Conservation (phyloP, 2,797 vertebrate genomes). For the Phataginus tetradactyla region DNA sequence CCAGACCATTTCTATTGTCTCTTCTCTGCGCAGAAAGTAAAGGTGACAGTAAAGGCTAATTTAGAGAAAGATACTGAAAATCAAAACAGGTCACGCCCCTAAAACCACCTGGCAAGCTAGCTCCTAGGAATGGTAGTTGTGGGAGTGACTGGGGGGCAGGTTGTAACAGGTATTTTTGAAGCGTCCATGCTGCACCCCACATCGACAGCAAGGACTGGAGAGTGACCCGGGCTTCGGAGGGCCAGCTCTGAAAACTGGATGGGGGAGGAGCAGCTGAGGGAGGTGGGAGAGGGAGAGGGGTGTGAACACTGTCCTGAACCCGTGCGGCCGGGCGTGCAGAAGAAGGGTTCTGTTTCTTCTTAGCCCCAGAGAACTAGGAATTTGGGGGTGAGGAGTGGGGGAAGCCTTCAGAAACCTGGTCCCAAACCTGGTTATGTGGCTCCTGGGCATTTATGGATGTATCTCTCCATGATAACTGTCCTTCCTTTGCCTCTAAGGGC, state of each 20-base stretch:
- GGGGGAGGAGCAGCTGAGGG: not conserved
- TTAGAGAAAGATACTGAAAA: constrained; percentile 22
- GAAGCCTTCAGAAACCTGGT: not conserved
- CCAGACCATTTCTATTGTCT: not conserved
- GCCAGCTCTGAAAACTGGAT: not conserved
- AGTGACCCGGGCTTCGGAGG: too few species aligned
- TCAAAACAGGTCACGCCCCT: constrained; percentile 7
- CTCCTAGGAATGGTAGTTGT: not conserved
- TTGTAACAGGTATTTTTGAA: not conserved
- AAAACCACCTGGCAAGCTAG: not conserved
- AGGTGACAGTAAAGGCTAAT: not conserved
- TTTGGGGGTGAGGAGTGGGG: too few species aligned
- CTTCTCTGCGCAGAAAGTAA: constrained; percentile 24
- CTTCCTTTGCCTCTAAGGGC: not conserved
- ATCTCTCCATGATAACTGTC: not conserved
- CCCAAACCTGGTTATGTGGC: not conserved
- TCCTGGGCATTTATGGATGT: not conserved
- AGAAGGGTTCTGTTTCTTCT: not conserved
- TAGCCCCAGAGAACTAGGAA: not conserved
- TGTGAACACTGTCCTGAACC: not conserved
- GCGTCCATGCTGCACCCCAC: not conserved
- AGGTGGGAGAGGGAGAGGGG: accelerated
- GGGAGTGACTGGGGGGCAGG: not conserved
- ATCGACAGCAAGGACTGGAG: not conserved
- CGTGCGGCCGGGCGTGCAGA: not conserved